Conservation (phyloP, 2,797 vertebrate genomes). For the Rhinogobio ventralis region DNA sequence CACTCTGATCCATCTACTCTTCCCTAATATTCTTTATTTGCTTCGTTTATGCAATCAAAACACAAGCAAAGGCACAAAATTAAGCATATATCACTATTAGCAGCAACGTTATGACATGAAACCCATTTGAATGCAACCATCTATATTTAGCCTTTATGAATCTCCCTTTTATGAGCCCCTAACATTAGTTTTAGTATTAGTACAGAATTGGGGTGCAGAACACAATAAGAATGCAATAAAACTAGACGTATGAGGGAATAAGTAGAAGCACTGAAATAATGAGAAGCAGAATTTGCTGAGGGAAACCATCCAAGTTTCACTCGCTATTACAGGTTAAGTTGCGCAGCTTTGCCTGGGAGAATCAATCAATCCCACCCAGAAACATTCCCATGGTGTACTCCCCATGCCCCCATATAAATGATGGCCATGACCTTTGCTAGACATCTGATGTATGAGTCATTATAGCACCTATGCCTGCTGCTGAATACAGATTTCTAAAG, state of each 20-base stretch:
- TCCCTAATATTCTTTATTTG: slow-evolving; percentile 28
- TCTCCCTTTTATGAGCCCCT: slow-evolving; percentile 16
- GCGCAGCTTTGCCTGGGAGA: not conserved
- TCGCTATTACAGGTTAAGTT: slow-evolving; percentile 23
- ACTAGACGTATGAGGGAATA: not conserved
- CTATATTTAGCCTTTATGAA: slow-evolving; percentile 36
- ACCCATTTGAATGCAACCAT: slow-evolving; percentile 24
- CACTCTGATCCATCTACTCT: slow-evolving; percentile 20
- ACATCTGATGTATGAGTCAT: slow-evolving; percentile 41
- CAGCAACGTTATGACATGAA: slow-evolving; percentile 16
- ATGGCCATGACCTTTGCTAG: slow-evolving; percentile 43
- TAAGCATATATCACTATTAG: slow-evolving; percentile 31
- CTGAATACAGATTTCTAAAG: slow-evolving; percentile 26
- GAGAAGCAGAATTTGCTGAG: not conserved
- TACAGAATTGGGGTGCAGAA: not conserved
- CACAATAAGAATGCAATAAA: slow-evolving; percentile 24
- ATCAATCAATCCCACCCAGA: slow-evolving; percentile 30
- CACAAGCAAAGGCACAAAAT: slow-evolving; percentile 28
- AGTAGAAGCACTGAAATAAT: slow-evolving; percentile 18
- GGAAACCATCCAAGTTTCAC: not conserved
- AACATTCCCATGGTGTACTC: slow-evolving; percentile 28
- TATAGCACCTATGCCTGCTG: slow-evolving; percentile 6
- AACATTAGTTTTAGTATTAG: slow-evolving; percentile 30
- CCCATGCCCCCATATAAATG: slow-evolving; percentile 14
- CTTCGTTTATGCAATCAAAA: slow-evolving; percentile 5